Conservation (phyloP, 2,113 vertebrate genomes). For the Zosterops borbonicus region DNA sequence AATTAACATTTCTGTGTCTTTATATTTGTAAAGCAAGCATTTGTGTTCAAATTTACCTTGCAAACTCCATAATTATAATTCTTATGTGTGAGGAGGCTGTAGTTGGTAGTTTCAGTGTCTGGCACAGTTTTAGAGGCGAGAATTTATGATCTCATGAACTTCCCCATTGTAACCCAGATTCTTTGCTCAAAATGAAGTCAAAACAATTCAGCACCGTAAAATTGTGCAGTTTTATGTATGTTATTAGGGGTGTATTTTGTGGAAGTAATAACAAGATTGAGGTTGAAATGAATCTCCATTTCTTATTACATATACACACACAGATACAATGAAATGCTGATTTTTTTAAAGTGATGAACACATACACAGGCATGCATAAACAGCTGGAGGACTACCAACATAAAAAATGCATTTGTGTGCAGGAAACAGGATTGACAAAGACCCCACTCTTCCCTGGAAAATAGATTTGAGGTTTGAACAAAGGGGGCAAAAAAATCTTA, state of each 20-base stretch:
- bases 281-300: neutral
- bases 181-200: neutral
- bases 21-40: neutral
- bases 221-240: neutral
- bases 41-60: constrained; percentile 4
- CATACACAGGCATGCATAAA: neutral
- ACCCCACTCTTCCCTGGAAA: neutral
- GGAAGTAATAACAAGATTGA: neutral
- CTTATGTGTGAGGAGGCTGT: neutral
- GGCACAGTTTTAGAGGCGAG: neutral
- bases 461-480: neutral
- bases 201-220: neutral
- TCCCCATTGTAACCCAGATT: neutral
- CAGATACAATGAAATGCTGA: neutral
- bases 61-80: neutral
- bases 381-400: neutral
- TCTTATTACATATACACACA: neutral
- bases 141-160: constrained; percentile 40
- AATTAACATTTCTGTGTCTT: neutral
- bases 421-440: neutral
- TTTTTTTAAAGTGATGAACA: neutral
- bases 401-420: neutral
- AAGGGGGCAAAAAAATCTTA: neutral
- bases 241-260: neutral
- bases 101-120: neutral